phyloP scores from a whole-genome alignment of 2,888 invertebrate species.

The Xestobium rufovillosum region DNA sequence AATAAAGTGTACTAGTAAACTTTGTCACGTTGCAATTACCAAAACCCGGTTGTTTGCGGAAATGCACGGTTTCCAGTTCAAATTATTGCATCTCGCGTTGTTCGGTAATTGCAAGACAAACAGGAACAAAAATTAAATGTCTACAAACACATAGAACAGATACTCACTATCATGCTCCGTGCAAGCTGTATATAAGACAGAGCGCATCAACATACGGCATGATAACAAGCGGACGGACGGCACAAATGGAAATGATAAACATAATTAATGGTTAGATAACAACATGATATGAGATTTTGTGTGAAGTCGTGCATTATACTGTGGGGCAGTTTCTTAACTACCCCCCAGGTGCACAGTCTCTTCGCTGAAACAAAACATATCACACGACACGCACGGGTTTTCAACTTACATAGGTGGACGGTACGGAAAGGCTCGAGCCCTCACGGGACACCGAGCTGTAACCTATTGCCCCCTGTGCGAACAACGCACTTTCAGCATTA shows the following conservation, averaged over 20 bases:
- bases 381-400: conserved; percentile 42
- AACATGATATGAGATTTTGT: conserved; percentile 28
- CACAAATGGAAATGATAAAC: conserved; percentile 40
- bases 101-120: neutral
- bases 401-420: conserved; percentile 59
- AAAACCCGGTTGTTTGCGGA: too few relatives aligned
- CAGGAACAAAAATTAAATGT: neutral
- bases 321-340: conserved; percentile 23
- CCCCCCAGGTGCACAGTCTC: conserved; percentile 27
- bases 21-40: too few relatives aligned
- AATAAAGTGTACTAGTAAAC: too few relatives aligned
- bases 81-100: conserved; percentile 5
- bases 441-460: conserved; percentile 46
- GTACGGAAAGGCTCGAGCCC: conserved; percentile 80
- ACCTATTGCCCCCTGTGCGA: conserved; percentile 43
- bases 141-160: conserved; percentile 24
- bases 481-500: conserved; percentile 30
- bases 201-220: conserved; percentile 51
- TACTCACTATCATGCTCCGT: conserved; percentile 90
- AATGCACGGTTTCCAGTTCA: neutral
- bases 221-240: conserved; percentile 40
- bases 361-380: conserved; percentile 55
- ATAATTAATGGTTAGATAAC: conserved; percentile 36
- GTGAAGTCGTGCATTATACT: conserved; percentile 28
- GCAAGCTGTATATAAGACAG: conserved; percentile 69